Conservation (phyloP, 2,797 vertebrate genomes). For the Sternarchorhynchus goeldii region DNA sequence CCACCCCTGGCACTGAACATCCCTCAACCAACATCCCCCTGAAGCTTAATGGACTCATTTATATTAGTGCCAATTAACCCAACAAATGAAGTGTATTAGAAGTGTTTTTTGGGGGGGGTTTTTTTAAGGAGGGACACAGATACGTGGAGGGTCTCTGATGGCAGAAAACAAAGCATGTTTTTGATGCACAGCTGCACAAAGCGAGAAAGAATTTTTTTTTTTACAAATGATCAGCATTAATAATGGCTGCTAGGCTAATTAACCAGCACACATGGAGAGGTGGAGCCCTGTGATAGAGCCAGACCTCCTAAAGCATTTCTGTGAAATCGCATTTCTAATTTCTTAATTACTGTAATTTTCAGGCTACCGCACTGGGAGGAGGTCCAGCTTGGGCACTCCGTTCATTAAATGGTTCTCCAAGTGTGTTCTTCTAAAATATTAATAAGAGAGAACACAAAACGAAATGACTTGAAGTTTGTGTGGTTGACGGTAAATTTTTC, state of each 20-base stretch:
- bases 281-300: constrained; percentile 51
- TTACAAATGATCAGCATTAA: constrained; percentile 55
- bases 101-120: constrained; percentile 37
- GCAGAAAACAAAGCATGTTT: constrained; percentile 29
- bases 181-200: constrained; percentile 44
- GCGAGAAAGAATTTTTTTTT: constrained; percentile 53
- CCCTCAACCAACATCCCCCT: constrained; percentile 47
- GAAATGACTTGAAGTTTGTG: neutral
- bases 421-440: constrained; percentile 33
- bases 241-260: constrained; percentile 56
- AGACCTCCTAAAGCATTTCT: constrained; percentile 55
- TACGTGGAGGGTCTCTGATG: constrained; percentile 31
- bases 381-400: constrained; percentile 27
- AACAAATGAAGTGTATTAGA: constrained; percentile 52
- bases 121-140: constrained; percentile 38
- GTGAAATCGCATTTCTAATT: constrained; percentile 57
- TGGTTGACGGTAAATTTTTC: neutral
- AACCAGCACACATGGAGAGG: constrained; percentile 53
- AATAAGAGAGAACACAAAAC: neutral
- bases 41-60: constrained; percentile 58
- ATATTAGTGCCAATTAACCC: constrained; percentile 60
- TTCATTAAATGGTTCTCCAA: constrained; percentile 34
- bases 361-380: constrained; percentile 38
- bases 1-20: constrained; percentile 4
- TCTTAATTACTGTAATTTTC: constrained; percentile 60